phyloP scores from a whole-genome alignment of 2,113 vertebrate genomes.

The western clawed frog (Xenopus tropicalis) region UCB_Xtro_10.0 CM004447.2:50967001-50967500 shows the following conservation, averaged over 20 bases:
- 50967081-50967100: slow-evolving; percentile 1
- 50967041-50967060: too few relatives aligned
- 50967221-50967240: slow-evolving; percentile 39
- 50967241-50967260: neutral
- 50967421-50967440: slow-evolving; percentile 59
- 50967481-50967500: slow-evolving; percentile 49
- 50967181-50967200: too few relatives aligned
- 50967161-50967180: neutral
- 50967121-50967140: neutral
- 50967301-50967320: neutral
- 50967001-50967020: too few relatives aligned
- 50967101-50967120: neutral
- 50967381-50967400: slow-evolving; percentile 46
- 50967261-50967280: too few relatives aligned
- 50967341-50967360: slow-evolving; percentile 43
- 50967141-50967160: neutral
- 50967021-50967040: too few relatives aligned
- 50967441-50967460: slow-evolving; percentile 62
- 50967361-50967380: slow-evolving; percentile 41
- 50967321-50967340: neutral
- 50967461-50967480: slow-evolving; percentile 45
- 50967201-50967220: too few relatives aligned
- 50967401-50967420: slow-evolving; percentile 50
- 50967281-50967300: neutral
- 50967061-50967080: neutral